Evolutionary conservation across 2,113 vertebrate genomes (phyloP), one percentile per base, ranked within the genome.

Genomic region (Myxocyprinus asiaticus): DNA sequence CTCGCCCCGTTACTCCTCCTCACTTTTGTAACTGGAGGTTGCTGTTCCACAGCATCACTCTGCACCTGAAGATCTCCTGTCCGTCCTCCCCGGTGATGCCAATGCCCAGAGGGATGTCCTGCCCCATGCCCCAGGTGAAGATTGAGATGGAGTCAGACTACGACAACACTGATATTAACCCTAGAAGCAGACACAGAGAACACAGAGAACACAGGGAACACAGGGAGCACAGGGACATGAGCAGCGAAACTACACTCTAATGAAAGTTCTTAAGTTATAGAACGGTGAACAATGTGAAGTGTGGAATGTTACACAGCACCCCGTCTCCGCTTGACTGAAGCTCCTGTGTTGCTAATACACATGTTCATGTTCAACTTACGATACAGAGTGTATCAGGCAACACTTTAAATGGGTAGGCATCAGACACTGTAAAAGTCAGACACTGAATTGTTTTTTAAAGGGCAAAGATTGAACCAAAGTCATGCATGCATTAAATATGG

Each of bases 11-110:
- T 76, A 51, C 74, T 82, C 70, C 8, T 51, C 85, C 81, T 83
- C 77, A 77, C 81, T 86, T 67, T 87, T 86, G 86, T 93, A 92
- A 92, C 88, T 45, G 81, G 84, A 85, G 56, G 81, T 89, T 90
- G 85, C 86, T 88, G 84, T 90, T 91, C 79, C 87, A 76, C 92
- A 98, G 97, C 74, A 97, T 98, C 89, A 98, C 96, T 0, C 91
- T 99, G 15, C 97, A 98, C 91, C 92, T 99, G 93, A 98, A 96
- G 95, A 98, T 99, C 85, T 98, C 97, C 17, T 98, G 97, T 86
- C 96, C 96, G 0, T 91, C 91, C 0, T 98, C 97, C 17, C 96
- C 96, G 0, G 94, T 95, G 2, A 90, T 94, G 83, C 93, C 88
- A 53, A 91, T 94, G 88, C 85, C 92, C 6, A 91, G 90, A 67